Conservation (phyloP, 2,888 invertebrate species). For the Aporophyla lueneburgensis region DNA sequence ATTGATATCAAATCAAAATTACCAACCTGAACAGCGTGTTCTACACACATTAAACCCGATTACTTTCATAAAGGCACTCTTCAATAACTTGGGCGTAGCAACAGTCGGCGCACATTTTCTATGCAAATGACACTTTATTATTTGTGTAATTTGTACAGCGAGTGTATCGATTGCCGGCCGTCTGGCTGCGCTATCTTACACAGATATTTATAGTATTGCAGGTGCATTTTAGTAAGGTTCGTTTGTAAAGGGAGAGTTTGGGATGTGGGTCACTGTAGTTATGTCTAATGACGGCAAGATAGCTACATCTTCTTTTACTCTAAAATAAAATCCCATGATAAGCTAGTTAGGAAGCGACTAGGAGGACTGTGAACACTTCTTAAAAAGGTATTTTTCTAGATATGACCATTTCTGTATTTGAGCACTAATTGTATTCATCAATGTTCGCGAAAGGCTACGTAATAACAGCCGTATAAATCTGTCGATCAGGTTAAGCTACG, state of each 20-base stretch:
- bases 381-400: background rate
- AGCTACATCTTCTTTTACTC: background rate
- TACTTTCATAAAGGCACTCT: conserved; percentile 18
- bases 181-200: conserved; percentile 49
- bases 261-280: background rate
- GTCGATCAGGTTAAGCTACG: too few species aligned
- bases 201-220: conserved; percentile 19
- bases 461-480: too few species aligned
- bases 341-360: background rate
- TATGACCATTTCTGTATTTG: background rate
- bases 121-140: conserved; percentile 49
- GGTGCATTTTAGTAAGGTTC: conserved; percentile 26
- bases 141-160: conserved; percentile 45
- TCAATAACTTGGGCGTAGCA: conserved; percentile 31
- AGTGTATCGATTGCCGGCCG: conserved; percentile 54
- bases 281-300: background rate
- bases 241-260: background rate
- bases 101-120: conserved; percentile 37
- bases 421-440: background rate
- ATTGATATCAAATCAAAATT: background rate
- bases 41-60: conserved; percentile 13
- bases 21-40: background rate
- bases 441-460: too few species aligned
- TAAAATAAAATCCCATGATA: background rate
- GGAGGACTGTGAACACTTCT: background rate